Conservation (phyloP, 92 coral and sea anemone species). For the Hydrozoanthus gracilis region DNA sequence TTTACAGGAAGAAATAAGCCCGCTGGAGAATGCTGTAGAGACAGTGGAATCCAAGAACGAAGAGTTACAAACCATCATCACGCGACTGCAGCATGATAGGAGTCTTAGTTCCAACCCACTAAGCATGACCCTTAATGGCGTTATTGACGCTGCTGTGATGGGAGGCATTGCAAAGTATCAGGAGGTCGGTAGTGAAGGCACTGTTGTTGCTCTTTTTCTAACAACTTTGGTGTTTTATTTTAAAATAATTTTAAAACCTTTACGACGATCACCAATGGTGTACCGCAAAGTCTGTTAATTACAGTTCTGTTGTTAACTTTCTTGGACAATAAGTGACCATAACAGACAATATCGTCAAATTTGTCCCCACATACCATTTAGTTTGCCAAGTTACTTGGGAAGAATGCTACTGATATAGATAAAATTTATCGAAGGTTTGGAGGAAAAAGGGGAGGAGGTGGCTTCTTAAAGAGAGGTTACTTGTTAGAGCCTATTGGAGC, state of each 20-base stretch:
- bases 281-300: too few species aligned
- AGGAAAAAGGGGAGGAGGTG: too few species aligned
- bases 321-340: neutral
- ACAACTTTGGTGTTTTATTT: too few species aligned
- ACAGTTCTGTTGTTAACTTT: neutral
- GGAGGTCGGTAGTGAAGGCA: conserved; percentile 52
- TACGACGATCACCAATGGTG: too few species aligned
- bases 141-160: conserved; percentile 98
- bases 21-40: conserved; percentile 92
- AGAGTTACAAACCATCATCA: conserved; percentile 76
- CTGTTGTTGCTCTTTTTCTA: neutral
- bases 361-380: too few species aligned
- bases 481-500: too few species aligned
- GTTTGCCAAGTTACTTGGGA: too few species aligned
- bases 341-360: neutral
- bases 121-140: conserved; percentile 95
- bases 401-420: too few species aligned
- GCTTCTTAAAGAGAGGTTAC: too few species aligned
- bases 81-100: conserved; percentile 70
- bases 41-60: conserved; percentile 92
- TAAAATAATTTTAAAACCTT: neutral
- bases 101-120: conserved; percentile 84
- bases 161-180: conserved; percentile 94
- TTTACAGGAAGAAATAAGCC: conserved; percentile 86
- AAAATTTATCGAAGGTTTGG: too few species aligned